Evolutionary conservation across 2,888 invertebrate species (phyloP), one percentile per base, ranked within the genome.

Genomic region (Neuroscelio doddi): DNA sequence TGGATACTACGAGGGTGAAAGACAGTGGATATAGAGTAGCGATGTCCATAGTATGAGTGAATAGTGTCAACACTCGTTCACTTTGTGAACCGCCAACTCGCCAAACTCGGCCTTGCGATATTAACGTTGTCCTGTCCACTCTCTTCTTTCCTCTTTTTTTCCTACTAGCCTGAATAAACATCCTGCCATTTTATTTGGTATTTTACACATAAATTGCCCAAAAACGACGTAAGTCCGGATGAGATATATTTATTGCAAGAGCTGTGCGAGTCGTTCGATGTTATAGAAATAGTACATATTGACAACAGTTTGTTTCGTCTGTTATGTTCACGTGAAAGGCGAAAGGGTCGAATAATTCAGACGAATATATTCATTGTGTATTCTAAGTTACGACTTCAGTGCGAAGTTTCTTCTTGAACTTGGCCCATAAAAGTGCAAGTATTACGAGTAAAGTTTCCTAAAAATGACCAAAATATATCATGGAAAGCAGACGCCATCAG

Each of bases 41-140:
- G n/a, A n/a, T n/a, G n/a, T n/a, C n/a, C n/a, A n/a, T 21, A 76
- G 76, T 80, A 78, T 70, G 77, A 79, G 76, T 74, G 79, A 77
- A 76, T 69, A 80, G 77, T 81, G 81, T 82, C 82, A 82, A 82
- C 80, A 81, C 75, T 80, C 81, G 80, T 78, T 81, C 81, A 81
- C 81, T 82, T 82, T 82, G 81, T 81, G 81, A 77, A 75, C 77
- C 74, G 72, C 75, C 76, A 75, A 78, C 80, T 77, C 77, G 77
- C 73, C 75, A 74, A 78, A 77, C 76, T 73, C 75, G 74, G 71
- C 74, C 72, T 72, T 76, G 77, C 77, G 79, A 80, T 81, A 81
- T 81, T 81, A 81, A 81, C 81, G 78, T 81, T 80, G 76, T 77
- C 75, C 70, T 66, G 55, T 52, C 70, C 59, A 55, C 38, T 51